A percentile compares a stretch with the other conserved stretches of the same genome.
phyloP scores from a whole-genome alignment of 1,140 invertebrate genomes.

The Cherax destructor region DNA sequence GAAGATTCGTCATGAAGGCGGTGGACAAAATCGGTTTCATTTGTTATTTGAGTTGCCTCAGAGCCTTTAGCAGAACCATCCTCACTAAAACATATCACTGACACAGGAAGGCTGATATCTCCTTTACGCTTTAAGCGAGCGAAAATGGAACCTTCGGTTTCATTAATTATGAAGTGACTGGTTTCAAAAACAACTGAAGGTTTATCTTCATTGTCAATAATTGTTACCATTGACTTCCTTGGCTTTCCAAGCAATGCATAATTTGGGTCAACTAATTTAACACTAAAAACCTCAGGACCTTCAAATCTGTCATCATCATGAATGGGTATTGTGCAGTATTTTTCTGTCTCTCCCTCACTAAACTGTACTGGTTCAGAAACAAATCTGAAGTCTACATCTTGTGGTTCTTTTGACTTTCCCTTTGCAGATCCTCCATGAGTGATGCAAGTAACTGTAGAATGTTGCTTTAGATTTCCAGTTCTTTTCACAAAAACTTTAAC shows the following conservation, averaged over 20 bases:
- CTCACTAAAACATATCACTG: conserved; percentile 66
- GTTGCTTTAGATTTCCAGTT: conserved; percentile 75
- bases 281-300: conserved; percentile 56
- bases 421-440: conserved; percentile 46
- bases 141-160: conserved; percentile 54
- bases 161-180: conserved; percentile 42
- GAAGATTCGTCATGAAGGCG: conserved; percentile 74
- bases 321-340: conserved; percentile 54
- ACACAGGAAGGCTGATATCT: conserved; percentile 39
- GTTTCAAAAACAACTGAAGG: conserved; percentile 62
- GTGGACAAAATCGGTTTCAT: conserved; percentile 75
- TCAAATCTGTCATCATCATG: conserved; percentile 58
- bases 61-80: conserved; percentile 65
- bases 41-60: conserved; percentile 6
- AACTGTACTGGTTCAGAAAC: conserved; percentile 46
- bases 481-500: conserved; percentile 75
- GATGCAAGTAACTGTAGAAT: conserved; percentile 74
- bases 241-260: conserved; percentile 58
- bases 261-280: conserved; percentile 57
- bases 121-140: conserved; percentile 56
- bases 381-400: conserved; percentile 26
- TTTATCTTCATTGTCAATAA: conserved; percentile 58
- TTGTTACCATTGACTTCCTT: conserved; percentile 50
- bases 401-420: not conserved
- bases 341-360: conserved; percentile 61